A percentile compares a stretch with the other conserved stretches of the same genome.
These are phyloP conservation scores for Atherinomorus stipes DNA, from an alignment of 2,113 vertebrate genomes.

Conservation along the genomic window DNA sequence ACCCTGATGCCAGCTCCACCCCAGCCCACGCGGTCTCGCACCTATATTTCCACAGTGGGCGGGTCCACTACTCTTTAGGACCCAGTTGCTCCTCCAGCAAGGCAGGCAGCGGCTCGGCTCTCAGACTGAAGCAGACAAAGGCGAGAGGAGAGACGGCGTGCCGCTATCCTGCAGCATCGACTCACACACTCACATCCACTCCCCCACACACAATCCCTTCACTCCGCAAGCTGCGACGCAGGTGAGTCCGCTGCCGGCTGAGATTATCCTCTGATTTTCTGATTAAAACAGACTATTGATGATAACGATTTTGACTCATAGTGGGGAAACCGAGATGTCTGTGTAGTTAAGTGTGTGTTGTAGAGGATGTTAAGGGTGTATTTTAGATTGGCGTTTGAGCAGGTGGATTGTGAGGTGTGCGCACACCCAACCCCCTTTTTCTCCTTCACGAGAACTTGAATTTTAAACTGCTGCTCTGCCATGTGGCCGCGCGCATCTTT, in stretches of 20 bases:
- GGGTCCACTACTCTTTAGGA: constrained; percentile 74
- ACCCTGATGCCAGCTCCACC: constrained; percentile 35
- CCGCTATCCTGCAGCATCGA: constrained; percentile 80
- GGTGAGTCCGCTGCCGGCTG: constrained; percentile 70
- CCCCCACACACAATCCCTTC: constrained; percentile 66
- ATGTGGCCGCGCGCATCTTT: constrained; percentile 41
- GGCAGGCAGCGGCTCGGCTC: constrained; percentile 68
- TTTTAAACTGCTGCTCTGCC: constrained; percentile 34
- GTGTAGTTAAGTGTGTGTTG: neutral
- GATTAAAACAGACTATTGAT: neutral
- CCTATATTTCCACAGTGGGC: constrained; percentile 58
- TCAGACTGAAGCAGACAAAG: constrained; percentile 79
- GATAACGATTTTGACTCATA: neutral
- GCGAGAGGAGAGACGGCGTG: constrained; percentile 76
- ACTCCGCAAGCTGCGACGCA: constrained; percentile 73
- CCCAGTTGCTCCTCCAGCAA: constrained; percentile 72
- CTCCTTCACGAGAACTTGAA: constrained; percentile 18
- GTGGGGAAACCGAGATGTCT: neutral
- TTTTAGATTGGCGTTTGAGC: constrained; percentile 17
- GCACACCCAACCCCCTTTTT: constrained; percentile 20
- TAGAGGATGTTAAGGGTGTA: neutral
- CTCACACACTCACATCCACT: constrained; percentile 48
- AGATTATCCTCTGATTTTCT: constrained; percentile 9
- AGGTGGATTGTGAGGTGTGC: constrained; percentile 63
- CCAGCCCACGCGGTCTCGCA: constrained; percentile 37